These are phyloP conservation scores for Liopterus haemorrhoidalis DNA, from an alignment of 2,888 invertebrate species.

Conservation along the genomic window DNA sequence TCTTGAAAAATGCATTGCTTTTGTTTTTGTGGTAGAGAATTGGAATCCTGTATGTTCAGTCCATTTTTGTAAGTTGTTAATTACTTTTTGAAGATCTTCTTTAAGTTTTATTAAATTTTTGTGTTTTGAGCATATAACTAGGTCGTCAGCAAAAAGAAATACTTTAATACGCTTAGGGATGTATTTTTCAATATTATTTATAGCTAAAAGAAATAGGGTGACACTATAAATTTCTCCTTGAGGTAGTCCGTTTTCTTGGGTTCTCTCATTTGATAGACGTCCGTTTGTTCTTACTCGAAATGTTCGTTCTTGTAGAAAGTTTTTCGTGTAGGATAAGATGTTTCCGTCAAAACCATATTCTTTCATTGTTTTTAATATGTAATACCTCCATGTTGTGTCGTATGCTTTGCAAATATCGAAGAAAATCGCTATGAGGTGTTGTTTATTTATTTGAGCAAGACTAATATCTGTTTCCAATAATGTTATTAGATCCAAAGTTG, in stretches of 20 bases:
- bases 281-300: not conserved
- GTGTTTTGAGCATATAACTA: constrained; percentile 15
- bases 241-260: constrained; percentile 21
- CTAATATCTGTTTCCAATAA: not conserved
- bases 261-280: not conserved
- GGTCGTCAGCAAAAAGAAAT: constrained; percentile 25
- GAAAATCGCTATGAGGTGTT: constrained; percentile 9
- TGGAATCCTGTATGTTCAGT: constrained; percentile 16
- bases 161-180: constrained; percentile 9
- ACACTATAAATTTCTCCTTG: constrained; percentile 24
- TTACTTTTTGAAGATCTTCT: constrained; percentile 12
- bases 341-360: constrained; percentile 4
- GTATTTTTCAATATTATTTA: constrained; percentile 16
- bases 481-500: not conserved
- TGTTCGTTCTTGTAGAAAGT: constrained; percentile 6
- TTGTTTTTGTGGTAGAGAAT: constrained; percentile 18
- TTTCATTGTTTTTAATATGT: not conserved
- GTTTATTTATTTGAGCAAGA: not conserved
- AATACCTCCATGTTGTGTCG: constrained; percentile 7
- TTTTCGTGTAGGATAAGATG: not conserved
- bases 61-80: constrained; percentile 10
- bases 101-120: constrained; percentile 11
- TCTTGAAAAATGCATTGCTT: constrained; percentile 12
- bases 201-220: constrained; percentile 23
- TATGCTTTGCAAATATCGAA: constrained; percentile 12